phyloP scores from a whole-genome alignment of 2,113 vertebrate genomes.

The Larimichthys polyactis region DNA sequence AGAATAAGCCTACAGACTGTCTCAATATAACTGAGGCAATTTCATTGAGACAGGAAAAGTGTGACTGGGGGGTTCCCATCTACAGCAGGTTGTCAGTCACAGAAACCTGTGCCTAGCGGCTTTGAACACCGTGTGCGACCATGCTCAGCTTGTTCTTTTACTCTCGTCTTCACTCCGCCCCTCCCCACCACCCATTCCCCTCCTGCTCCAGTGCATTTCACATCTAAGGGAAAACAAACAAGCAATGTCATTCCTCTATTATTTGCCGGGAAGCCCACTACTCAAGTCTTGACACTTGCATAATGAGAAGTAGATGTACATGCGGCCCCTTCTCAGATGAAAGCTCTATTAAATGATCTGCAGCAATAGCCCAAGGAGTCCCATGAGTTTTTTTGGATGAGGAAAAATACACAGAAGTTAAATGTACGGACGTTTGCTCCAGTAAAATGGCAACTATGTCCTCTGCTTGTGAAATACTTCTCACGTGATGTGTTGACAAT shows the following conservation, averaged over 20 bases:
- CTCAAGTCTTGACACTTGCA: conserved; percentile 72
- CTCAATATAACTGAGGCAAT: conserved; percentile 60
- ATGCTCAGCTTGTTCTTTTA: conserved; percentile 59
- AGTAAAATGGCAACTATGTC: conserved; percentile 11
- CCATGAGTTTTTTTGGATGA: conserved; percentile 41
- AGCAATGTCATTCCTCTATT: conserved; percentile 73
- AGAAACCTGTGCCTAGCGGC: conserved; percentile 61
- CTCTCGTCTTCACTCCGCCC: conserved; percentile 33
- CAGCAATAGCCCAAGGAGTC: conserved; percentile 52
- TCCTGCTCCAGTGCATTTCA: conserved; percentile 67
- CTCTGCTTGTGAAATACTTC: conserved; percentile 19
- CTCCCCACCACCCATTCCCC: conserved; percentile 35
- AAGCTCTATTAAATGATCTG: conserved; percentile 70
- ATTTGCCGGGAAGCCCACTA: conserved; percentile 68
- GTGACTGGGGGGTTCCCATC: conserved; percentile 63
- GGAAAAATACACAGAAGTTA: conserved; percentile 18
- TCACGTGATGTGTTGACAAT: conserved; percentile 4
- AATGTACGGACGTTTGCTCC: conserved; percentile 8
- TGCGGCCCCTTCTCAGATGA: conserved; percentile 57
- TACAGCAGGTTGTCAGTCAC: conserved; percentile 67
- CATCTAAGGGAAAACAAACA: conserved; percentile 76
- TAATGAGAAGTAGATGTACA: conserved; percentile 75
- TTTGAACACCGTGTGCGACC: conserved; percentile 64
- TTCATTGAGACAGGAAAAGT: conserved; percentile 57
- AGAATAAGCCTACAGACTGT: conserved; percentile 31